Evolutionary conservation across 1,140 invertebrate genomes (phyloP).

Genomic region (Ruditapes philippinarum): DNA sequence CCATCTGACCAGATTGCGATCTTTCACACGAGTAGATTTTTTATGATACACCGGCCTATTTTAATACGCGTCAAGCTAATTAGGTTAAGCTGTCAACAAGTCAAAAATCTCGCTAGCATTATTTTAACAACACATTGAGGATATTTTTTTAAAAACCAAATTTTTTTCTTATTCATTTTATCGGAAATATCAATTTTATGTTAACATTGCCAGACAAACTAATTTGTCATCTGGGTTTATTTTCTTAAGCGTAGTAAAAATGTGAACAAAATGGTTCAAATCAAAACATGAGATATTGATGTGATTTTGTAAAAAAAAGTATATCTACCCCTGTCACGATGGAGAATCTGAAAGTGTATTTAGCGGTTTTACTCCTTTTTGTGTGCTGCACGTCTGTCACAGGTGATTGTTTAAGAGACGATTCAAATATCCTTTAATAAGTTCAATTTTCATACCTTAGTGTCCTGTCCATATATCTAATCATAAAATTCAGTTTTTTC

Average conservation of each 20-base stretch:
- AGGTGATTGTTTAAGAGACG: neutral
- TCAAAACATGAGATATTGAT: slow-evolving; percentile 13
- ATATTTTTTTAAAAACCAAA: no score
- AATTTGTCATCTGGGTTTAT: slow-evolving; percentile 19
- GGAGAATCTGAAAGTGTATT: neutral
- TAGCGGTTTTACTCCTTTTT: neutral
- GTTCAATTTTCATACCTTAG: no score
- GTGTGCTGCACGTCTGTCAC: neutral
- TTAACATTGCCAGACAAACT: no score
- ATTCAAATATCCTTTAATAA: no score
- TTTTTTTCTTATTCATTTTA: no score
- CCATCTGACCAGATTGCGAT: no score
- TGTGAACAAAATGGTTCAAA: neutral
- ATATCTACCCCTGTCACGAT: neutral
- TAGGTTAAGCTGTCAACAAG: neutral
- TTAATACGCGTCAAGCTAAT: slow-evolving; percentile 42
- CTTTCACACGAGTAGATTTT: neutral
- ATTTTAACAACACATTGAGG: no score
- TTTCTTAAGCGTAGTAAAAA: neutral
- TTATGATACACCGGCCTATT: neutral
- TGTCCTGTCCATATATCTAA: no score
- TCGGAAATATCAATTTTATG: no score
- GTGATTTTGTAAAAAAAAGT: neutral
- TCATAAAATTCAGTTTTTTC: no score
- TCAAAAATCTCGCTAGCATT: no score